Percentiles rank a stretch among this genome's conserved stretches.
Evolutionary conservation across 1,140 invertebrate species (phyloP).

Genomic region (Elysia chlorotica): DNA sequence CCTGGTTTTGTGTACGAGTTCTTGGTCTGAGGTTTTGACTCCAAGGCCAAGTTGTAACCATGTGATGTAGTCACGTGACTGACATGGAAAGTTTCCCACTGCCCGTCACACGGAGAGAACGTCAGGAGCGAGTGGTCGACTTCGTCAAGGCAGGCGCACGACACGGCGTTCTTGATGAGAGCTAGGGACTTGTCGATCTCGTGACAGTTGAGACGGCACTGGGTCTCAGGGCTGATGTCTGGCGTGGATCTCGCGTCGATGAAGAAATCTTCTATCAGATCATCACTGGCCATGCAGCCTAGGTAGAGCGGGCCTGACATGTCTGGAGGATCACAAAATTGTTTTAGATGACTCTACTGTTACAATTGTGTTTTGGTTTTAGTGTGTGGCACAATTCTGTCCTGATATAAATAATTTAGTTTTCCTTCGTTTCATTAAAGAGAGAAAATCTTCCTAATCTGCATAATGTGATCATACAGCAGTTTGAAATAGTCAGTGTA

Average conservation of each 20-base stretch:
- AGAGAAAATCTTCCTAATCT: too few species aligned
- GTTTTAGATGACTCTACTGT: neutral
- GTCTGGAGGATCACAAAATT: slow-evolving; percentile 1
- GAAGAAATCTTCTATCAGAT: slow-evolving; percentile 11
- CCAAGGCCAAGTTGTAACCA: slow-evolving; percentile 5
- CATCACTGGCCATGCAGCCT: neutral
- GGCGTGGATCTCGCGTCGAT: neutral
- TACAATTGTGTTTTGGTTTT: neutral
- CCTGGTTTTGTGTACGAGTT: slow-evolving; percentile 42
- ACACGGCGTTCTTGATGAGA: slow-evolving; percentile 1
- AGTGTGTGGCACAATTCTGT: too few species aligned
- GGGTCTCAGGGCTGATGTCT: neutral
- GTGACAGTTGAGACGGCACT: slow-evolving; percentile 20
- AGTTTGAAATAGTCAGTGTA: too few species aligned
- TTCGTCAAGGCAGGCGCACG: slow-evolving; percentile 20
- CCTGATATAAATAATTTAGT: too few species aligned
- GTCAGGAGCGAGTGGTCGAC: neutral
- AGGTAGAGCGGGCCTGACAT: neutral
- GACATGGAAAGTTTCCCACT: slow-evolving; percentile 30
- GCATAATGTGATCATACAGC: too few species aligned
- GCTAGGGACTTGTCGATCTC: slow-evolving; percentile 7
- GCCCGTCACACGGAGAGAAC: neutral
- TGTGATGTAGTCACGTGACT: slow-evolving; percentile 10
- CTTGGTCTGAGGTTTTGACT: slow-evolving; percentile 11
- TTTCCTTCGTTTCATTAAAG: too few species aligned